A percentile compares a stretch with the other conserved stretches of the same genome.
These are phyloP conservation scores for Drosophila cracens DNA, from an alignment of 2,888 invertebrate genomes.

Conservation along the genomic window DNA sequence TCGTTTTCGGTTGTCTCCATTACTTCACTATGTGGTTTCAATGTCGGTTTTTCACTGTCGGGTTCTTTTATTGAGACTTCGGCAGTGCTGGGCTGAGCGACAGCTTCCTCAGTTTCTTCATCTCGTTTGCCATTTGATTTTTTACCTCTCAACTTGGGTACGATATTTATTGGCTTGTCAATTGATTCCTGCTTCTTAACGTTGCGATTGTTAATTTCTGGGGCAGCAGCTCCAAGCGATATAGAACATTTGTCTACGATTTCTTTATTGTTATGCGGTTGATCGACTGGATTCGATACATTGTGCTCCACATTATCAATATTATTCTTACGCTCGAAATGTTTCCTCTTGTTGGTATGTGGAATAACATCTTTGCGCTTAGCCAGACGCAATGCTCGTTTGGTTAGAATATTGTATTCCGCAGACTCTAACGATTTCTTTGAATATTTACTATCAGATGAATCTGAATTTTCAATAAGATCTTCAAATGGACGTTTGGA, in stretches of 20 bases:
- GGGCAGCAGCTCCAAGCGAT: conserved; percentile 4
- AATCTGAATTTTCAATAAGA: conserved; percentile 58
- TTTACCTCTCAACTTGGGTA: conserved; percentile 82
- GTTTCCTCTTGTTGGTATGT: conserved; percentile 73
- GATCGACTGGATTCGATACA: conserved; percentile 6
- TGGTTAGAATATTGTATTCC: conserved; percentile 59
- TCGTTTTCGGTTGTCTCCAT: conserved; percentile 11
- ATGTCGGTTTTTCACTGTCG: conserved; percentile 6
- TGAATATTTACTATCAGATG: conserved; percentile 62
- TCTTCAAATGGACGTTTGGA: conserved; percentile 49
- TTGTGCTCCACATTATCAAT: conserved; percentile 24
- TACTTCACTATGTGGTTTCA: conserved; percentile 19
- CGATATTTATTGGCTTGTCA: conserved; percentile 82
- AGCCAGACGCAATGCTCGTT: conserved; percentile 74
- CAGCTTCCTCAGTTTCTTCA: conserved; percentile 47
- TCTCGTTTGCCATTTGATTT: conserved; percentile 69
- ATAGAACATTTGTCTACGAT: conserved; percentile 8
- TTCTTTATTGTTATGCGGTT: conserved; percentile 18
- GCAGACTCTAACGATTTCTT: conserved; percentile 53
- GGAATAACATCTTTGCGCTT: conserved; percentile 70
- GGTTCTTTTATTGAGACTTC: conserved; percentile 14
- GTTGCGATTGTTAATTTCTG: conserved; percentile 28
- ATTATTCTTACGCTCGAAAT: conserved; percentile 66
- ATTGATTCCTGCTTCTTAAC: conserved; percentile 42
- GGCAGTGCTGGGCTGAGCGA: neutral